Evolutionary conservation across 2,888 invertebrate genomes (phyloP), one percentile per base, ranked within the genome.

Genomic region (Geophilus truncorum): DNA sequence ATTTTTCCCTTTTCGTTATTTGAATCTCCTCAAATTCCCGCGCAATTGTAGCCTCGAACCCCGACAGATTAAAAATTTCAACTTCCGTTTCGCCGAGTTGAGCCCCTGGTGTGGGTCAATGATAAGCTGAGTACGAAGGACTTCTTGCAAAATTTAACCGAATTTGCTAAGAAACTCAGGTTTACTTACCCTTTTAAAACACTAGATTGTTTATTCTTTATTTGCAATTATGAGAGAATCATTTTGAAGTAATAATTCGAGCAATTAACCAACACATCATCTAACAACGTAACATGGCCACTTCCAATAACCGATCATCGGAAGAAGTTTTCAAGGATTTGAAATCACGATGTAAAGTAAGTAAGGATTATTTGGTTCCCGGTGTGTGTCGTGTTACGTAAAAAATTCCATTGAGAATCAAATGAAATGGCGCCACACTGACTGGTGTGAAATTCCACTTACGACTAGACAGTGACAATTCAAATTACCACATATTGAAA

Each of bases 261-360:
- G 45, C 45, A 45, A 45, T n/a, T 45, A 45, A n/a, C n/a, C 1
- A n/a, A 2, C 12, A 40, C 15, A 45, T 15, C 3, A 12, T 3
- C 18, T n/a, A n/a, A n/a, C 5, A 45, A 45, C 5, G 15, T 15
- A 25, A 62, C 25, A 62, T 62, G 62, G 62, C 62, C 25, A 62
- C 62, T 62, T 62, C 25, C 12, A 62, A 62, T 62, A 62, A 62
- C 28, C 28, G 25, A 62, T 25, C 57, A 21, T 23, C 62, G 25
- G 62, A 78, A 28, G 30, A 79, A 21, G 30, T 51, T 18, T 79
- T 79, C n/a, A 30, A 57, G 25, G 79, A 79, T 30, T 28, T 79
- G 7, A 79, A 79, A 23, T 25, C 51, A 9, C 79, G 79, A 15
- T 51, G 51, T 57, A 79, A 79, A 79, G 79, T 79, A 79, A 78